Evolutionary conservation across 1,140 invertebrate species (phyloP).

Genomic region (Musca vetustissima): DNA sequence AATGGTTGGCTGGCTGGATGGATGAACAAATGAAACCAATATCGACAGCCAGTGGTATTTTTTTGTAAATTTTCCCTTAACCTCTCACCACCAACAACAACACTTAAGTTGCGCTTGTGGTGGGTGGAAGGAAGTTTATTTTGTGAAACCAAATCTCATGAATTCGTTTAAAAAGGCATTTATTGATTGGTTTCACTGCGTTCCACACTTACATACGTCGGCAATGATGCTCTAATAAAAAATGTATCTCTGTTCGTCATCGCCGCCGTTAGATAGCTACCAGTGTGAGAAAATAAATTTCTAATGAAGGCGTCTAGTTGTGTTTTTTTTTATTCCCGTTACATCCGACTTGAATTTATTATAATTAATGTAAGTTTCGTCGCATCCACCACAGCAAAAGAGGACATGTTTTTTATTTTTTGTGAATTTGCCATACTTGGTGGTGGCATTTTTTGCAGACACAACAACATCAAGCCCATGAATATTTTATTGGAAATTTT

Average conservation of each 20-base stretch:
- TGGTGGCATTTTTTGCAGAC: background rate
- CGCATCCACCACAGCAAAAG: constrained; percentile 37
- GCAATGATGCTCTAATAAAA: background rate
- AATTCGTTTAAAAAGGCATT: constrained; percentile 12
- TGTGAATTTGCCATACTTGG: background rate
- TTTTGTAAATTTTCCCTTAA: too few species aligned
- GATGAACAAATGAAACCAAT: too few species aligned
- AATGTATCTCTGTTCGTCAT: too few species aligned
- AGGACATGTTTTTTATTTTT: background rate
- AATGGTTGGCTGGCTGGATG: too few species aligned
- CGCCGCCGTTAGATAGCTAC: too few species aligned
- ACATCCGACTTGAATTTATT: constrained; percentile 11
- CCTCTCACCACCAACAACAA: too few species aligned
- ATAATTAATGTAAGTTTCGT: constrained; percentile 4
- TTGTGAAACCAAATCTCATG: background rate
- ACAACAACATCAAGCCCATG: background rate
- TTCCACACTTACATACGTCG: background rate
- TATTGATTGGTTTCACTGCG: constrained; percentile 11
- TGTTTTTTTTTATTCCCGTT: background rate
- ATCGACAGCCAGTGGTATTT: too few species aligned
- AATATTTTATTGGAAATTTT: constrained; percentile 14
- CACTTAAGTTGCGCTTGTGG: background rate
- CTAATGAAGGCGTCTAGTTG: constrained; percentile 17
- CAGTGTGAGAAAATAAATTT: constrained; percentile 21
- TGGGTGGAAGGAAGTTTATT: background rate